phyloP scores from a whole-genome alignment of 92 coral and sea anemone genomes.

The Heteractis magnifica region DNA sequence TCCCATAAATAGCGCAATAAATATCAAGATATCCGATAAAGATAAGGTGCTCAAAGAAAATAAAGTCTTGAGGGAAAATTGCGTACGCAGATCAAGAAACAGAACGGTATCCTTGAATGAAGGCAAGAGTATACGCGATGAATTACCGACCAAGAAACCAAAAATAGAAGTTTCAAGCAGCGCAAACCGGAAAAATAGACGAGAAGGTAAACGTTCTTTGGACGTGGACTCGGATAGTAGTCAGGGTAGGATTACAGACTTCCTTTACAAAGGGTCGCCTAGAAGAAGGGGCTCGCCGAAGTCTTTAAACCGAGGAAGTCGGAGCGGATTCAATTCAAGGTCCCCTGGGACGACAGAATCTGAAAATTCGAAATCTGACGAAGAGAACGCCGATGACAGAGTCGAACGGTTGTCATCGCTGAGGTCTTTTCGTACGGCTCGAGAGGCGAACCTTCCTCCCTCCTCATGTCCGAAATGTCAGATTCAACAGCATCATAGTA shows the following conservation, averaged over 20 bases:
- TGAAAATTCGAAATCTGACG: slow-evolving; percentile 41
- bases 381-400: slow-evolving; percentile 34
- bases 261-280: slow-evolving; percentile 32
- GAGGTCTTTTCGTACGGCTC: slow-evolving; percentile 50
- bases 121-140: background rate
- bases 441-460: slow-evolving; percentile 23
- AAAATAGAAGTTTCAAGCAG: slow-evolving; percentile 5
- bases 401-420: slow-evolving; percentile 40
- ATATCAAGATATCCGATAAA: background rate
- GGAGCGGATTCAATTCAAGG: slow-evolving; percentile 17
- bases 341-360: slow-evolving; percentile 17
- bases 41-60: slow-evolving; percentile 20
- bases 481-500: slow-evolving; percentile 52
- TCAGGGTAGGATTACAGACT: slow-evolving; percentile 47
- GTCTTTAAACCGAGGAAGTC: slow-evolving; percentile 15
- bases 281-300: slow-evolving; percentile 3
- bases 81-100: slow-evolving; percentile 21
- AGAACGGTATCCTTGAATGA: slow-evolving; percentile 13
- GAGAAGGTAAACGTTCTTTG: background rate
- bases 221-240: slow-evolving; percentile 16
- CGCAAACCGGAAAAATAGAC: background rate
- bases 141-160: slow-evolving; percentile 19
- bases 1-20: background rate
- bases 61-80: slow-evolving; percentile 14
- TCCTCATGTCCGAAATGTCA: slow-evolving; percentile 64